These are phyloP conservation scores for Gymnosoma rotundatum DNA, from an alignment of 2,888 invertebrate genomes.

Conservation along the genomic window DNA sequence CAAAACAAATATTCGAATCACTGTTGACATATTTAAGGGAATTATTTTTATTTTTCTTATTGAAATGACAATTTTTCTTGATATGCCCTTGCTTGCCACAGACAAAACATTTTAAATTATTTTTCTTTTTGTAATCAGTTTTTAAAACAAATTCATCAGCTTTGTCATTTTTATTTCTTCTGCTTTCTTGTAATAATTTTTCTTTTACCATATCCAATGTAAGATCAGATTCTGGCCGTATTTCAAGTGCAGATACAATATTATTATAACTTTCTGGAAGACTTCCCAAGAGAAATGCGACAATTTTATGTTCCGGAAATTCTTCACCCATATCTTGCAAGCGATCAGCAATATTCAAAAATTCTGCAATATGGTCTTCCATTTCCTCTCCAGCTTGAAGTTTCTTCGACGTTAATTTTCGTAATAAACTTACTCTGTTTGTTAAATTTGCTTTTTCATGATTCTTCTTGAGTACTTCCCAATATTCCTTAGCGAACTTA, in stretches of 20 bases:
- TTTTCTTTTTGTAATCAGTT: background rate
- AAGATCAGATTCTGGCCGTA: slow-evolving; percentile 8
- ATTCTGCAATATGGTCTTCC: too few species aligned
- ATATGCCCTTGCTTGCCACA: too few species aligned
- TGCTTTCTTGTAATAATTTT: background rate
- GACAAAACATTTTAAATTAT: too few species aligned
- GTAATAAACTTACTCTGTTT: slow-evolving; percentile 14
- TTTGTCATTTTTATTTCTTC: too few species aligned
- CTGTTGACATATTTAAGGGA: too few species aligned
- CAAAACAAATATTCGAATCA: background rate
- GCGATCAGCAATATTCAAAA: background rate
- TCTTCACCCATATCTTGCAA: slow-evolving; percentile 20
- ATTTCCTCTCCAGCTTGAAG: too few species aligned
- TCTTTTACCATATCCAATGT: background rate
- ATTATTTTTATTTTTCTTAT: too few species aligned
- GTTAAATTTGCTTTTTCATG: slow-evolving; percentile 16
- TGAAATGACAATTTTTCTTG: too few species aligned
- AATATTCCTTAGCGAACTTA: background rate
- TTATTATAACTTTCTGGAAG: slow-evolving; percentile 1
- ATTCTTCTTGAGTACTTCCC: background rate
- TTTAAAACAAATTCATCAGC: background rate
- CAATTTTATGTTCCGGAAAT: slow-evolving; percentile 23
- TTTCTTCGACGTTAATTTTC: background rate
- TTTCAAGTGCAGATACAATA: background rate
- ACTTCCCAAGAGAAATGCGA: slow-evolving; percentile 28